phyloP scores from a whole-genome alignment of 2,797 vertebrate species.

The Crenichthys baileyi region DNA sequence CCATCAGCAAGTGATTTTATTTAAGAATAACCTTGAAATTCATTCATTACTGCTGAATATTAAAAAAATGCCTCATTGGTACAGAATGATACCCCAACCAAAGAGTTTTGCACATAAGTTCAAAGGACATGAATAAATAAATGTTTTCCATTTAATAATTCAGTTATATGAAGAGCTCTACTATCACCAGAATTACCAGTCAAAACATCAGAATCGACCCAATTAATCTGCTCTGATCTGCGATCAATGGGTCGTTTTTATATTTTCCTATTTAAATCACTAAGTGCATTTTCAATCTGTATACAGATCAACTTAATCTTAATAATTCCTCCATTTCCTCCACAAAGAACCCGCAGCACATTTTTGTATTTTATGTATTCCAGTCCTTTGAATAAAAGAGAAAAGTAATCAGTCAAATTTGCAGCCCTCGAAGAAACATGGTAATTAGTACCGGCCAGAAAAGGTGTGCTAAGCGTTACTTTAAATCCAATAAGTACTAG shows the following conservation, averaged over 20 bases:
- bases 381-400: neutral
- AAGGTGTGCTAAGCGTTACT: neutral
- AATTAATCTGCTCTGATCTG: neutral
- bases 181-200: neutral
- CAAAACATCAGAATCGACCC: too few relatives aligned
- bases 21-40: neutral
- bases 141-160: neutral
- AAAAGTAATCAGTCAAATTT: neutral
- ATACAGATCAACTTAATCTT: neutral
- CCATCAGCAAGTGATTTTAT: neutral
- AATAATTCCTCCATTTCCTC: neutral
- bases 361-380: neutral
- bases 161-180: neutral
- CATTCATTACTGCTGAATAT: neutral
- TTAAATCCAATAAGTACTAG: conserved; percentile 11
- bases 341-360: neutral
- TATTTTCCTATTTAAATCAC: neutral
- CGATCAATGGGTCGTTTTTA: neutral
- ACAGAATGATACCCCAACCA: neutral
- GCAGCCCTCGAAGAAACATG: neutral
- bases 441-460: neutral
- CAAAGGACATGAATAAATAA: neutral
- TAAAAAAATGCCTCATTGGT: neutral
- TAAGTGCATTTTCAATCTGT: neutral
- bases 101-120: neutral